Base-by-base conservation (phyloP, 2,888 invertebrate genomes). In the Odontocolon sp. region DNA sequence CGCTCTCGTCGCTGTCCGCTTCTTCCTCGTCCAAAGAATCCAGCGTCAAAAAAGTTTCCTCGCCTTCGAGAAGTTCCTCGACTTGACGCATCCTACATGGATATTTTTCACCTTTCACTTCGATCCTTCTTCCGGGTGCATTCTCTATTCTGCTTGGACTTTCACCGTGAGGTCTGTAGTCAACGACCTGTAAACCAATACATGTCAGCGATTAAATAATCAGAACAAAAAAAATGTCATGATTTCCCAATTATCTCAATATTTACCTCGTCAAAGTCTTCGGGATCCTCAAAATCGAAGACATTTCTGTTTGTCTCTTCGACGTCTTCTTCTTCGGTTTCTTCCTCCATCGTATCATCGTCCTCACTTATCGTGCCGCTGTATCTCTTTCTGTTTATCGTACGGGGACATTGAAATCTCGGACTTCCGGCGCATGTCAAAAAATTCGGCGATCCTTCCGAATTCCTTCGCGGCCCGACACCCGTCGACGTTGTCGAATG, bases 1-100 rank as follows among this genome's bases (percentile, higher is more conserved):
- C 97, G 69, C 96, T 97, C 89, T 98, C 97, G 86, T 97, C 97
- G 89, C 96, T 96, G 86, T 95, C 94, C 80, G 95, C 95, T 84
- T 95, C 95, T 18, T 93, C 93, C 59, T 93, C 94, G 81, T 91
- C 91, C 56, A 92, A 92, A 1, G 91, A 92, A 81, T 93, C 93
- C 4, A 91, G 90, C 2, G 86, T 87, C 61, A 88, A 76, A 71
- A 88, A 88, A 8, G 81, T 82, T 28, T 86, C 87, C 38, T 87
- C 86, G 80, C 92, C 81, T 31, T 81, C 80, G 8, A 84, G 31
- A 18, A 81, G 18, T 8, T 87, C 81, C 54, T 71, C 79, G 16
- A 59, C 71, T 47, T 80, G 82, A 16, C 67, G 75, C 77, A 82
- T 80, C 21, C 82, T 74, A 11, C 79, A 56, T 3, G 83, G 84